Evolutionary conservation across 1,140 invertebrate genomes (phyloP).

Genomic region (Mycetomoellerius zeteki): DNA sequence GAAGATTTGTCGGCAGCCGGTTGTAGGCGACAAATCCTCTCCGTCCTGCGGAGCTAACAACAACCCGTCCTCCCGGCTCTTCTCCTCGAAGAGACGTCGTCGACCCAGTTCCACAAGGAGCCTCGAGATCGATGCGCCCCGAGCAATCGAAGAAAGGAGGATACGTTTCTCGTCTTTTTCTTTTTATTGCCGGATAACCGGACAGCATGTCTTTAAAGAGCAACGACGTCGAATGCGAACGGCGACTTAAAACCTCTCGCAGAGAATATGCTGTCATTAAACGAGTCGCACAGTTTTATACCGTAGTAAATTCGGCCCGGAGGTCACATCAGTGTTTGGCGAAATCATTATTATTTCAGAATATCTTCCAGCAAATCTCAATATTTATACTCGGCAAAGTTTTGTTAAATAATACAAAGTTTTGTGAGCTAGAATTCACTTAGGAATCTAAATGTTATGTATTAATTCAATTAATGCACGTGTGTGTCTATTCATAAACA

Average conservation of each 20-base stretch:
- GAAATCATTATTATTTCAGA: background rate
- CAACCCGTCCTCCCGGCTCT: background rate
- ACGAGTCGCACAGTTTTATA: slow-evolving; percentile 32
- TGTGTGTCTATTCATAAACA: background rate
- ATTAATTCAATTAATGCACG: background rate
- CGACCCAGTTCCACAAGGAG: slow-evolving; percentile 77
- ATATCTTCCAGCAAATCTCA: background rate
- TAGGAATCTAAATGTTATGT: slow-evolving; percentile 1
- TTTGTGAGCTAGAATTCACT: background rate
- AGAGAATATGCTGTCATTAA: background rate
- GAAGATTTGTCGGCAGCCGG: slow-evolving; percentile 67
- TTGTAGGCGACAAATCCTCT: slow-evolving; percentile 63
- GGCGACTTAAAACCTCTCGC: slow-evolving; percentile 6
- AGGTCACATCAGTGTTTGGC: background rate
- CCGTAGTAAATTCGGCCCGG: slow-evolving; percentile 12
- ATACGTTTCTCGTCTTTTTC: slow-evolving; percentile 61
- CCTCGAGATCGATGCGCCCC: slow-evolving; percentile 77
- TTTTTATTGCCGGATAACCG: slow-evolving; percentile 39
- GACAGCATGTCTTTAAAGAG: slow-evolving; percentile 31
- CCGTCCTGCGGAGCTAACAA: slow-evolving; percentile 47
- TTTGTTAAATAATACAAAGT: background rate
- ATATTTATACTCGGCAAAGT: background rate
- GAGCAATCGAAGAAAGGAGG: slow-evolving; percentile 75
- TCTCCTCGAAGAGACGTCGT: slow-evolving; percentile 46
- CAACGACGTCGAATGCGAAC: slow-evolving; percentile 19